Evolutionary conservation across 2,113 vertebrate species (phyloP).

Genomic region (Pyrgilauda ruficollis): DNA sequence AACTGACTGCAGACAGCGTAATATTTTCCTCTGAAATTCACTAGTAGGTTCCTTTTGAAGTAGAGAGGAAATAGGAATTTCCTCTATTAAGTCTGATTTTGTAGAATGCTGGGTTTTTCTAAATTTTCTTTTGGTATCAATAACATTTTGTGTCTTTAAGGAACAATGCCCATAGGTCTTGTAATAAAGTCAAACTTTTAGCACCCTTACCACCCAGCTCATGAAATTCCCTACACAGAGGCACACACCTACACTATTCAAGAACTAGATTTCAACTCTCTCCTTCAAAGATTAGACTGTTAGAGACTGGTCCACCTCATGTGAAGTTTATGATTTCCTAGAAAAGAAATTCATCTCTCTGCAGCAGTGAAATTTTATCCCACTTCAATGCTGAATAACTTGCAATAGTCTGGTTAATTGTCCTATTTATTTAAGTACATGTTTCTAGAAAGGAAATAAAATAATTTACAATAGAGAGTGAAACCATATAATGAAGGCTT

Average conservation of each 20-base stretch:
- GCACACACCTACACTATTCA: not conserved
- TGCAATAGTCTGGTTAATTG: not conserved
- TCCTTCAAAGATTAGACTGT: not conserved
- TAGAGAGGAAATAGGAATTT: not conserved
- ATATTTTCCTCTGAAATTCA: not conserved
- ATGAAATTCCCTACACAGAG: not conserved
- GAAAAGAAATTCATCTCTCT: not conserved
- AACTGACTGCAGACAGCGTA: not conserved
- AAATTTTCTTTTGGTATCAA: not conserved
- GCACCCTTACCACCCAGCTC: not conserved
- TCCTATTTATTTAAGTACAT: not conserved
- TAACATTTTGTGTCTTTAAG: not conserved
- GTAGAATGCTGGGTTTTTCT: not conserved
- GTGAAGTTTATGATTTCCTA: not conserved
- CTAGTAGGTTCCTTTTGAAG: not conserved
- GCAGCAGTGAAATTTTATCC: not conserved
- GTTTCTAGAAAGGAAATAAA: not conserved
- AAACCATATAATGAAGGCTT: not conserved
- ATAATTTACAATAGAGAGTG: not conserved
- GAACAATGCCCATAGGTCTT: not conserved
- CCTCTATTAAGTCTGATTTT: not conserved
- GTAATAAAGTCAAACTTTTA: not conserved
- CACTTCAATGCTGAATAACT: not conserved
- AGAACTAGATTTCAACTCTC: not conserved
- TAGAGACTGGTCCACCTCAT: not conserved